These are phyloP conservation scores for Balaeniceps rex DNA, from an alignment of 2,113 vertebrate species.

Conservation along the genomic window DNA sequence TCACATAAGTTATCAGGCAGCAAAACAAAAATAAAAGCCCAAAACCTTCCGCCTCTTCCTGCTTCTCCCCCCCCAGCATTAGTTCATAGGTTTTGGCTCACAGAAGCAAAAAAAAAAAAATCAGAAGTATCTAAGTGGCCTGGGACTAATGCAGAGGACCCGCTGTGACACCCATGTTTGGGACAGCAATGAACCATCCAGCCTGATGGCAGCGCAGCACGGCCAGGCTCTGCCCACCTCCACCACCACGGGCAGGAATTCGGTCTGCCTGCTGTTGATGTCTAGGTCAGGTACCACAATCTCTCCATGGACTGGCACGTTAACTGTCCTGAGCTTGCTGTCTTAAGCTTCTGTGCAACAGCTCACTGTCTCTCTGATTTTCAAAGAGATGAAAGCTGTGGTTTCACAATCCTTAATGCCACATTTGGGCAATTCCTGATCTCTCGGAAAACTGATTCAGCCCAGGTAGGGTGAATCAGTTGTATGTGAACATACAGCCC, in stretches of 20 bases:
- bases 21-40: background rate
- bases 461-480: background rate
- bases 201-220: background rate
- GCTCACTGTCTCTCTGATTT: background rate
- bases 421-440: background rate
- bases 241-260: background rate
- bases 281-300: background rate
- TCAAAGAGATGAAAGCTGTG: background rate
- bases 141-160: background rate
- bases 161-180: background rate
- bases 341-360: background rate
- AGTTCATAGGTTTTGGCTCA: background rate
- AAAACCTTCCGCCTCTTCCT: background rate
- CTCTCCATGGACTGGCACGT: background rate
- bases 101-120: background rate
- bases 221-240: background rate
- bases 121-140: background rate
- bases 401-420: background rate
- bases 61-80: background rate
- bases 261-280: background rate
- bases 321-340: background rate
- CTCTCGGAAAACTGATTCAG: background rate
- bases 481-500: background rate
- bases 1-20: background rate
- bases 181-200: background rate